Evolutionary conservation across 2,113 vertebrate species (phyloP).

Genomic region (Columba janthina): DNA sequence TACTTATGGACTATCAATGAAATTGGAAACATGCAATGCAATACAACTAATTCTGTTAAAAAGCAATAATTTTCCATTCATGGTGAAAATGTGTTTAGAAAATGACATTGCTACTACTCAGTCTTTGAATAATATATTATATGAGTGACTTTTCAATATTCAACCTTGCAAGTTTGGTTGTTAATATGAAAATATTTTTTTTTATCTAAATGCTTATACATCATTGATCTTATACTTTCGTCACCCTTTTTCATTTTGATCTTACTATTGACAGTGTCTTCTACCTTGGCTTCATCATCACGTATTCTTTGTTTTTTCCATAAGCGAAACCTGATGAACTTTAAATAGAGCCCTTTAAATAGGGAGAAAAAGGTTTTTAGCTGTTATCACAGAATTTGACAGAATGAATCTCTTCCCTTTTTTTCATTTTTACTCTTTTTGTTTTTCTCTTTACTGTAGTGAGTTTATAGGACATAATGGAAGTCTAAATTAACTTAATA

Average conservation of each 20-base stretch:
- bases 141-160: neutral
- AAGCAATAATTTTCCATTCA: neutral
- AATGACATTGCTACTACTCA: neutral
- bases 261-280: neutral
- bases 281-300: neutral
- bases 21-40: neutral
- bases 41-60: conserved; percentile 7
- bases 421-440: neutral
- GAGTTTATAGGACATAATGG: neutral
- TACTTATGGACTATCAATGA: neutral
- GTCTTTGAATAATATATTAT: neutral
- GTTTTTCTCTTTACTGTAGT: neutral
- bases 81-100: neutral
- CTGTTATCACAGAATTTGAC: neutral
- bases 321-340: neutral
- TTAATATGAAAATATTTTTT: neutral
- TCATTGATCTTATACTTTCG: neutral
- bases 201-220: neutral
- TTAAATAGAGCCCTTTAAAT: neutral
- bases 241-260: neutral
- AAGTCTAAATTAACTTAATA: neutral
- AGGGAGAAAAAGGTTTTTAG: neutral
- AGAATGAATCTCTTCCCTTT: neutral
- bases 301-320: neutral
- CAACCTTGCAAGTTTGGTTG: neutral